Base-by-base conservation (phyloP, 1,140 invertebrate genomes). In the Cyphomyrmex costatus region DNA sequence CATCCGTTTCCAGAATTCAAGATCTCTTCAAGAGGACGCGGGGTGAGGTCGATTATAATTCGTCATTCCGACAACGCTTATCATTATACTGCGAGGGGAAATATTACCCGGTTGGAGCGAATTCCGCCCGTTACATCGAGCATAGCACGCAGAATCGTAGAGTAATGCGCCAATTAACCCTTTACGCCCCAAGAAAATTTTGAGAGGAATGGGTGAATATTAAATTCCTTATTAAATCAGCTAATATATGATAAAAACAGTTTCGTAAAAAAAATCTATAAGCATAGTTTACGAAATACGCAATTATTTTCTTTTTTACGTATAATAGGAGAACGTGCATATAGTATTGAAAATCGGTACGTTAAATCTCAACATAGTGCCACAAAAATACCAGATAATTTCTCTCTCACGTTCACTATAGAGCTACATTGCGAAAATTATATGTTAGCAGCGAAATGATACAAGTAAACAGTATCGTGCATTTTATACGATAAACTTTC, bases 101-200 rank as follows among this genome's bases (percentile, higher is more conserved):
- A 68, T 74, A 84, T 88, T 79, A 85, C 66, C 46, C 33, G 19
- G 24, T 24, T 46, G 36, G 63, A 80, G 68, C 63, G n/a, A 74
- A 83, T 73, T 84, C 36, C 60, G 79, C n/a, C 33, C 36, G 79
- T 84, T 65, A 86, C 46, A 49, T 56, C 49, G 33, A 82, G 65
- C 79, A 24, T 71, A 53, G 46, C 36, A 46, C 27, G 21, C 58
- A 66, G 53, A 63, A 74, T 63, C 53, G 77, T 53, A 60, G 77
- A 86, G 42, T 86, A 82, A 86, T 86, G 85, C 27, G 66, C 49
- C 85, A 82, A 86, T 86, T 86, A 86, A 82, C 78, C 42, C 51
- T 60, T 83, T 21, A 42, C 42, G 42, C 19, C 24, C 7, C 19
- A 49, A 61, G 79, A 83, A 83, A 74, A 83, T 61, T 73, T 82